phyloP scores from a whole-genome alignment of 1,140 invertebrate species.

The Caenorhabditis elegans region DNA sequence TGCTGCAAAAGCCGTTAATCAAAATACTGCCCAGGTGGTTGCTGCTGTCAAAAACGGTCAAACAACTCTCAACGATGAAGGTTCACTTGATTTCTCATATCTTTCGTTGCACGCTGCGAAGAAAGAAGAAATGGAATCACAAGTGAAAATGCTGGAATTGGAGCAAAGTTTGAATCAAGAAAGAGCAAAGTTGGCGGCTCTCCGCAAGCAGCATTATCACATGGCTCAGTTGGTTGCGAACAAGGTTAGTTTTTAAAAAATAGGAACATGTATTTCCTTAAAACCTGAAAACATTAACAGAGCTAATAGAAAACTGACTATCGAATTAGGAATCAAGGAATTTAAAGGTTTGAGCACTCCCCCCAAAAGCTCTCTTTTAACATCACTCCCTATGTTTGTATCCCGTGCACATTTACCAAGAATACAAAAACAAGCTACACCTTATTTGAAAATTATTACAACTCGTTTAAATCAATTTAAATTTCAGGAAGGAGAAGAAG shows the following conservation, averaged over 20 bases:
- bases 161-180: conserved; percentile 86
- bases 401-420: too few relatives aligned
- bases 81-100: conserved; percentile 84
- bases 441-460: too few relatives aligned
- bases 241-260: background rate
- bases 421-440: too few relatives aligned
- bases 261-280: background rate
- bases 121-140: conserved; percentile 87
- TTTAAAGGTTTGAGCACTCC: too few relatives aligned
- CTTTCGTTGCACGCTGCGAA: conserved; percentile 90
- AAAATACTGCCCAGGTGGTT: conserved; percentile 85
- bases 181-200: conserved; percentile 77
- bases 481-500: background rate
- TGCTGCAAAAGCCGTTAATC: conserved; percentile 83
- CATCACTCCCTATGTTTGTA: too few relatives aligned
- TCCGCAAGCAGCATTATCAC: conserved; percentile 89
- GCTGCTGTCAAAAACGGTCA: conserved; percentile 86
- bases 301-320: too few relatives aligned
- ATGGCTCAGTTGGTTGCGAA: conserved; percentile 75
- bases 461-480: background rate
- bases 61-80: conserved; percentile 81
- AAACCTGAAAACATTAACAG: too few relatives aligned
- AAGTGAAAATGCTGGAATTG: conserved; percentile 77
- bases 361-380: too few relatives aligned
- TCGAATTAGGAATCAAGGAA: too few relatives aligned